phyloP scores from a whole-genome alignment of 2,888 invertebrate genomes.

The Falcaria lacertinaria region DNA sequence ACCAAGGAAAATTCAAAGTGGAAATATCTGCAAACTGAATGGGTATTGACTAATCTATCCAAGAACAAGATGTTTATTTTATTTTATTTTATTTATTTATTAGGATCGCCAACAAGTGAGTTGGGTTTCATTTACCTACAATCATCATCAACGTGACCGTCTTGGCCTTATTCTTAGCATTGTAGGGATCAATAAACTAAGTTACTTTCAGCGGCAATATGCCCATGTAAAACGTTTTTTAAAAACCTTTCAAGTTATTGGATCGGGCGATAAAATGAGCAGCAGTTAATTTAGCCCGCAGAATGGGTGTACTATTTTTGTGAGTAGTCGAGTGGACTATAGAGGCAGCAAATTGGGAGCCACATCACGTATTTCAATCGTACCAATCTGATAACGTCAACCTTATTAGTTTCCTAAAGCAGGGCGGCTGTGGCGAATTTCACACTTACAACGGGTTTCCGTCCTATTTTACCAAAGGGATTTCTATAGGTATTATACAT shows the following conservation, averaged over 20 bases:
- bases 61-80: too few relatives aligned
- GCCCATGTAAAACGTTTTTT: too few relatives aligned
- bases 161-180: too few relatives aligned
- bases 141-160: too few relatives aligned
- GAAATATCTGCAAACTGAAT: too few relatives aligned
- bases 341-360: constrained; percentile 36
- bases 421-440: constrained; percentile 15
- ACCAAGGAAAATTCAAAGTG: constrained; percentile 15
- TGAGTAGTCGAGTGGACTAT: constrained; percentile 21
- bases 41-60: too few relatives aligned
- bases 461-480: constrained; percentile 10
- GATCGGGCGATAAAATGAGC: constrained; percentile 24
- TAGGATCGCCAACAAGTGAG: too few relatives aligned
- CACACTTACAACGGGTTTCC: constrained; percentile 2
- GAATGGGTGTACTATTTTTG: constrained; percentile 28
- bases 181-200: too few relatives aligned
- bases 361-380: constrained; percentile 69
- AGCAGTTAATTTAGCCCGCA: constrained; percentile 41
- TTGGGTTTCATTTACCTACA: too few relatives aligned
- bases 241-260: constrained; percentile 11
- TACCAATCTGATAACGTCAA: constrained; percentile 45
- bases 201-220: too few relatives aligned
- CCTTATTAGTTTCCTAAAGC: constrained; percentile 31
- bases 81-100: too few relatives aligned
- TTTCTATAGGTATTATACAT: too few relatives aligned